Base-by-base conservation (phyloP, 1,140 invertebrate species). In the Leptinotarsa defecta region DNA sequence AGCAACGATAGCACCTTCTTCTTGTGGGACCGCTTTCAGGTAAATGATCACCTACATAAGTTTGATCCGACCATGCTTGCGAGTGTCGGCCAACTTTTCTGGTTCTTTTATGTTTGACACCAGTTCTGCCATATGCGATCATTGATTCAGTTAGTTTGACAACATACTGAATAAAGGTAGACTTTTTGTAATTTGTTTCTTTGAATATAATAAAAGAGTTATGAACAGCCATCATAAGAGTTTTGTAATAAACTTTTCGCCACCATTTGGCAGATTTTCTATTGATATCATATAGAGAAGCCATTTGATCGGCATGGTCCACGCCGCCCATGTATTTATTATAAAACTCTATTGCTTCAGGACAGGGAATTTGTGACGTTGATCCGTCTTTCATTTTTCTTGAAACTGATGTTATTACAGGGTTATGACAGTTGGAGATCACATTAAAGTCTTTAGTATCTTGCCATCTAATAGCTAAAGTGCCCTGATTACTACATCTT, bases 161-260 rank as follows among this genome's bases (percentile, higher is more conserved):
- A 15, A 57, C 13, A 57, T 15, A 57, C 13, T 57, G 13, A 15
- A 57, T 57, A 15, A 57, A 57, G 63, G 20, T 20, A n/a, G 19
- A 27, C 27, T 27, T 65, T 20, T 15, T n/a, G 20, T 20, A 20
- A n/a, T 20, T 20, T 65, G 24, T 65, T 65, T 20, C 63, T n/a
- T 27, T 22, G 24, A n/a, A 65, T 22, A 65, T 65, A n/a, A 65
- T 65, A 20, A 4, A 65, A 13, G 63, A 15, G 20, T 65, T 65
- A 22, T 22, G 13, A 13, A 65, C 19, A n/a, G 63, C 19, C 13
- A 20, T 27, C 63, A 65, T 65, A 65, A 65, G 19, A n/a, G 20
- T 13, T 65, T 65, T 65, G 20, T 65, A 65, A 65, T n/a, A 65
- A 20, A 65, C 63, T 27, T 65, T 65, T 65, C 63, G 43, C 67